Evolutionary conservation across 2,888 invertebrate genomes (phyloP), one percentile per base, ranked within the genome.

Genomic region (Perizoma flavofasciatum): DNA sequence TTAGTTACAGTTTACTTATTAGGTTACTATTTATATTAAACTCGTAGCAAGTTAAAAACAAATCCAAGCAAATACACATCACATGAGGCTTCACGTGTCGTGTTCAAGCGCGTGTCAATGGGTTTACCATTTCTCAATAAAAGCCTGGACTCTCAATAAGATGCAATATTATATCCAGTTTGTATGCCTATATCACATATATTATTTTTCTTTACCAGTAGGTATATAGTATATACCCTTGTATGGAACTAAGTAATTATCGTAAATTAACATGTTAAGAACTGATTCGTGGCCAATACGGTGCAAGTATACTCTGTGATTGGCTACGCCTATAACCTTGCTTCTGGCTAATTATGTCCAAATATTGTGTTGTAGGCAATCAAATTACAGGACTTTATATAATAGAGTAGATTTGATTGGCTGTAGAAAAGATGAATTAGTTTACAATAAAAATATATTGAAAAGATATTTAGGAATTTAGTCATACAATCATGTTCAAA

Each of bases 1-100:
- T 54, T 52, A 46, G 44, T 11, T 44, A 7, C 53, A 52, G 41
- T 34, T 11, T 49, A 37, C 7, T 37, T 37, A 37, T n/a, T 77
- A 75, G n/a, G n/a, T n/a, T 46, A 47, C 45, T 63, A 73, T 68
- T 62, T 57, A n/a, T n/a, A n/a, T 52, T 46, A 50, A 51, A 54
- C 10, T 4, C 35, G 35, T 22, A 43, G n/a, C 22, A 22, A 22
- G 22, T 22, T 22, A 22, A 22, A 22, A 22, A 22, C 22, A 22
- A 22, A 22, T 22, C 22, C 22, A 22, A 22, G 22, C 22, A 22
- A 22, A 22, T 22, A 22, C 1, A 22, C 22, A 2, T 2, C 1
- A 22, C 22, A n/a, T n/a, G n/a, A n/a, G n/a, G n/a, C n/a, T n/a
- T n/a, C n/a, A n/a, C n/a, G n/a, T 22, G 3, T 22, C 22, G 22